Conservation (phyloP, 2,113 vertebrate genomes). For the Carollia perspicillata region DNA sequence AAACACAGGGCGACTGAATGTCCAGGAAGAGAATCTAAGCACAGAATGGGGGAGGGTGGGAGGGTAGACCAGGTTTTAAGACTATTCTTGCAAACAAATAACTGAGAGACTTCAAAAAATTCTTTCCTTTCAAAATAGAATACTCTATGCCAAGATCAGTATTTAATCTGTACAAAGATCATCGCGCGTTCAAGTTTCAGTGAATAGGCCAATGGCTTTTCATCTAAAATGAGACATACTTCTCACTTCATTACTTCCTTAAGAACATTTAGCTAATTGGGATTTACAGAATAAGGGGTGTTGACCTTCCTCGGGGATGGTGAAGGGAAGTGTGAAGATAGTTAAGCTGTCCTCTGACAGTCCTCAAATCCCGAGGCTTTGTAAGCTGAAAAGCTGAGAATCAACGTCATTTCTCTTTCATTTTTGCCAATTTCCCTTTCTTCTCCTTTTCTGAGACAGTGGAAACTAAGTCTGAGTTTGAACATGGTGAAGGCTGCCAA, state of each 20-base stretch:
- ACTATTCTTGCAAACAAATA: background rate
- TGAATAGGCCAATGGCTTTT: background rate
- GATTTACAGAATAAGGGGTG: background rate
- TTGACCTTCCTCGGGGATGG: background rate
- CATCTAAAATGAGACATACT: background rate
- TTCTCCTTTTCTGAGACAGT: background rate
- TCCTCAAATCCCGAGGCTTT: background rate
- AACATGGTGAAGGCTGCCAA: background rate
- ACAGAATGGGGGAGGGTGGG: background rate
- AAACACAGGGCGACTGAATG: slow-evolving; percentile 88
- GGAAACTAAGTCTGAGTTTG: background rate
- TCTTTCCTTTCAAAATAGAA: background rate
- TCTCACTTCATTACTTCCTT: background rate
- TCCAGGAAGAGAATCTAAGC: slow-evolving; percentile 91
- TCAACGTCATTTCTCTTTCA: background rate
- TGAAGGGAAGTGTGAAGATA: background rate
- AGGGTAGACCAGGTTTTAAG: slow-evolving; percentile 6
- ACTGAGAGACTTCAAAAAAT: background rate
- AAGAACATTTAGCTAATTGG: background rate
- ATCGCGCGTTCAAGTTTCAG: background rate
- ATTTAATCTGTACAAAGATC: background rate
- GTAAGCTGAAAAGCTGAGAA: background rate
- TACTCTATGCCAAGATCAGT: background rate
- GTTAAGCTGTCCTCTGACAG: background rate
- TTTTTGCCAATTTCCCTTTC: background rate